Evolutionary conservation across 2,797 vertebrate species (phyloP).

Genomic region (Cynopterus sphinx): DNA sequence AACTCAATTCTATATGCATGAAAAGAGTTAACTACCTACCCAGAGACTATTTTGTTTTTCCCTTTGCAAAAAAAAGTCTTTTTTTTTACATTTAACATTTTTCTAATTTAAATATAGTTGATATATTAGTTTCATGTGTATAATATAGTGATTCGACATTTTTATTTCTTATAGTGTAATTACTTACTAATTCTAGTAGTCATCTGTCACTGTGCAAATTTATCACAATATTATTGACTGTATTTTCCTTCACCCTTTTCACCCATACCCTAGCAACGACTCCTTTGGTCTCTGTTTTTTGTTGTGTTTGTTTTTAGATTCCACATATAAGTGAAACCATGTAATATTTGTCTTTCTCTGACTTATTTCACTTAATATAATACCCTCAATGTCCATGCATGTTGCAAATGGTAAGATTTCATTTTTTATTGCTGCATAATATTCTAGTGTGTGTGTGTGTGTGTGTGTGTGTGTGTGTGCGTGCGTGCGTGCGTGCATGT

Average conservation of each 20-base stretch:
- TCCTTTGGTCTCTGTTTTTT: too few species aligned
- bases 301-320: background rate
- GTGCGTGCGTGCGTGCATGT: too few species aligned
- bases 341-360: background rate
- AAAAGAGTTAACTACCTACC: too few species aligned
- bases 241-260: background rate
- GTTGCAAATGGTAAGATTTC: background rate
- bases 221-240: background rate
- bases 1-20: too few species aligned
- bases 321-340: background rate
- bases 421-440: background rate
- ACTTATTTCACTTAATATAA: background rate
- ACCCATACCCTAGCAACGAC: background rate
- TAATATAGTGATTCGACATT: background rate
- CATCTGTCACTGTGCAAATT: background rate
- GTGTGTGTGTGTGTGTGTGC: background rate
- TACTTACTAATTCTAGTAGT: background rate
- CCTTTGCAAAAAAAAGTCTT: background rate
- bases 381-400: background rate
- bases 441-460: background rate
- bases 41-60: background rate
- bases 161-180: background rate
- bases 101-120: background rate
- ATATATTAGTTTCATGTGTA: background rate
- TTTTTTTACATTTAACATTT: background rate